Evolutionary conservation across 2,888 invertebrate genomes (phyloP).

Genomic region (Allophyes oxyacanthae): DNA sequence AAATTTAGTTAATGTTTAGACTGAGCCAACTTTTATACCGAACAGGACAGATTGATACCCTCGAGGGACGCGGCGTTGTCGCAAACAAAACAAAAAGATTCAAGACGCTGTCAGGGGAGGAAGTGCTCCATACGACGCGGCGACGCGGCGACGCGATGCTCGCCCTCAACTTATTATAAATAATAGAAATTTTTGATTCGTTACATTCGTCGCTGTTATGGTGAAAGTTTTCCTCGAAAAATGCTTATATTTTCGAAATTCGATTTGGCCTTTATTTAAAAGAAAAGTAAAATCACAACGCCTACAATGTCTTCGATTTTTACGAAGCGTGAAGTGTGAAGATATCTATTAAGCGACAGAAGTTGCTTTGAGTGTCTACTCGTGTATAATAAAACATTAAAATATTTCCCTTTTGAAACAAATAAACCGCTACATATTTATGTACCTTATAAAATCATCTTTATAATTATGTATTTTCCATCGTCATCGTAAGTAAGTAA

Average conservation of each 20-base stretch:
- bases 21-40: constrained; percentile 63
- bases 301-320: constrained; percentile 23
- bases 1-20: constrained; percentile 63
- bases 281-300: constrained; percentile 6
- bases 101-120: constrained; percentile 61
- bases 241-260: constrained; percentile 28
- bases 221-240: constrained; percentile 49
- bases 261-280: constrained; percentile 18
- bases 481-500: neutral
- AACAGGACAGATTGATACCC: constrained; percentile 66
- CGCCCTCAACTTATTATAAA: constrained; percentile 48
- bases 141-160: constrained; percentile 6
- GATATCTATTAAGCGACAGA: constrained; percentile 4
- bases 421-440: neutral
- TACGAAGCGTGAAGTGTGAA: constrained; percentile 28
- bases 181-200: constrained; percentile 56
- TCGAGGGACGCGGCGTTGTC: constrained; percentile 56
- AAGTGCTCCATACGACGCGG: constrained; percentile 61
- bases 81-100: constrained; percentile 71
- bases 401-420: neutral
- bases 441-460: too few relatives aligned
- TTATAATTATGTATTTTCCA: neutral
- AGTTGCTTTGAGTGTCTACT: constrained; percentile 7
- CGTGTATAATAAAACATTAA: neutral
- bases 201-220: constrained; percentile 51